Conservation (phyloP, 2,797 vertebrate genomes). For the Danio jaintianensis region DNA sequence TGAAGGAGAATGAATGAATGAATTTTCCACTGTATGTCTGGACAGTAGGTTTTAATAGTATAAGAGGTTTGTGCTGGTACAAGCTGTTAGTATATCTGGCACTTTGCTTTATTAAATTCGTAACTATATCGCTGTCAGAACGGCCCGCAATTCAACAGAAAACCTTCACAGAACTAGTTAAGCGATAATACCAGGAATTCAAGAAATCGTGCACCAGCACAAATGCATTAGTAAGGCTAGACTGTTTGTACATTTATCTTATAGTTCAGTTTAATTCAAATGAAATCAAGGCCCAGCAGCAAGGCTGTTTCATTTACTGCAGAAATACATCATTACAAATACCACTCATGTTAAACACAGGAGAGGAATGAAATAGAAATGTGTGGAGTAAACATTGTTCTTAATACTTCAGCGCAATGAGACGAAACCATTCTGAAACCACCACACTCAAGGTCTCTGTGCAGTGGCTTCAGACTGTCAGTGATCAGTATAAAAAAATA, state of each 20-base stretch:
- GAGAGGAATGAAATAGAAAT: neutral
- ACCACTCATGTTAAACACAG: neutral
- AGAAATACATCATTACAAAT: neutral
- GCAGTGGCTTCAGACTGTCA: neutral
- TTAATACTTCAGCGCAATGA: neutral
- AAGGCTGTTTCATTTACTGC: neutral
- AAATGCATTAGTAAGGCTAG: neutral
- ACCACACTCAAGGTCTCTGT: neutral
- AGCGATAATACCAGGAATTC: neutral
- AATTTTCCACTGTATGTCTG: no score
- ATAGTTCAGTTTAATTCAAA: neutral
- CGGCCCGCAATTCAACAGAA: neutral
- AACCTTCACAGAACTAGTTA: neutral
- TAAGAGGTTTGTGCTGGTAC: no score
- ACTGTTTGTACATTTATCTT: neutral
- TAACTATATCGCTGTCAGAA: neutral
- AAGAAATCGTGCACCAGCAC: neutral
- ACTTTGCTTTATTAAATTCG: neutral
- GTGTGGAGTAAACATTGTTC: neutral
- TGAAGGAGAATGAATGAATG: no score
- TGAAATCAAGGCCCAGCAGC: neutral
- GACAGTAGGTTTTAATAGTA: no score
- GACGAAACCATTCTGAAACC: neutral
- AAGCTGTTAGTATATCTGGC: no score
- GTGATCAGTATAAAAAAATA: neutral